These are phyloP conservation scores for Bothrops jararaca DNA, from an alignment of 2,113 vertebrate species.

Conservation along the genomic window DNA sequence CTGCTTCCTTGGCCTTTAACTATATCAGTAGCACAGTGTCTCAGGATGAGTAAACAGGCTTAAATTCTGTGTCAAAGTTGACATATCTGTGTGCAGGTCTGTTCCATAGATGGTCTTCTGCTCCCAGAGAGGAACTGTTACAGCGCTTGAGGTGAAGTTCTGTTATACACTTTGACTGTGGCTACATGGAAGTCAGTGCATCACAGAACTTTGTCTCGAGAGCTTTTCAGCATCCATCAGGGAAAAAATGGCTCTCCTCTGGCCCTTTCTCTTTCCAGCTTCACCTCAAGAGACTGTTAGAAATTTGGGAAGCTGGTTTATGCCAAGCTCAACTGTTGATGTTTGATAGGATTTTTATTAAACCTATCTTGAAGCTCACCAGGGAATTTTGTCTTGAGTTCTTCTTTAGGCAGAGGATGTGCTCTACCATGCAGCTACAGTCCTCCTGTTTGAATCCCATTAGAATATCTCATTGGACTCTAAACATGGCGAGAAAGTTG, in stretches of 20 bases:
- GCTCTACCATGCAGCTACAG: background rate
- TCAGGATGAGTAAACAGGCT: background rate
- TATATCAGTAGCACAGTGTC: background rate
- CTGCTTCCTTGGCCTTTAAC: background rate
- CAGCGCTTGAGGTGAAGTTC: constrained; percentile 77
- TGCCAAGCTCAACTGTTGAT: background rate
- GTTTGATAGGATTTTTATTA: background rate
- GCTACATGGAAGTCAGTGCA: constrained; percentile 78
- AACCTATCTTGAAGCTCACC: background rate
- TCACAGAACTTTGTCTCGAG: constrained; percentile 83
- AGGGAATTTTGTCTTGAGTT: background rate
- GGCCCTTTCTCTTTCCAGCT: constrained; percentile 5
- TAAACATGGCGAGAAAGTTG: background rate
- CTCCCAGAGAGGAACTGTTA: background rate
- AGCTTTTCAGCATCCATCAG: constrained; percentile 61
- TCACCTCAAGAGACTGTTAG: background rate
- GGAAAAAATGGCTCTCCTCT: background rate
- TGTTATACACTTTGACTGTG: constrained; percentile 81
- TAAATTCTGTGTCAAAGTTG: background rate
- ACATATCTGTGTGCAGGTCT: background rate
- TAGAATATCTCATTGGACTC: background rate
- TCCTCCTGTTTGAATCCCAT: background rate
- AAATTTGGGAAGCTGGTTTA: background rate
- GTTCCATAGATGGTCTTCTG: background rate
- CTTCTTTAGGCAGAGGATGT: background rate